Percentiles rank a stretch among this genome's conserved stretches.
Evolutionary conservation across 2,113 vertebrate genomes (phyloP).

Genomic region (Tricholaema leucomelas): DNA sequence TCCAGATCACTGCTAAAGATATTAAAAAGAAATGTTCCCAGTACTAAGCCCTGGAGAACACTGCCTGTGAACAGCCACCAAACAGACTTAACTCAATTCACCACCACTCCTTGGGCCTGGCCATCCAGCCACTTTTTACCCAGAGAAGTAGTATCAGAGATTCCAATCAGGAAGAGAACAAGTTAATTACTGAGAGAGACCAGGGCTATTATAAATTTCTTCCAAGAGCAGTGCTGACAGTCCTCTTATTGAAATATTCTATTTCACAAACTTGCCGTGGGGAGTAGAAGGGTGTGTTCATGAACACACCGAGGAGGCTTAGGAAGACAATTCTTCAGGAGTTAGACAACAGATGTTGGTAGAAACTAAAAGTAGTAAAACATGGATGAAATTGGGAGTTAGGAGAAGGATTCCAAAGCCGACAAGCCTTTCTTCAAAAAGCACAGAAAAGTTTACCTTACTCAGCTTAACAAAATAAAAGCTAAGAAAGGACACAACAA

Average conservation of each 20-base stretch:
- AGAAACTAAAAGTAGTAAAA: background rate
- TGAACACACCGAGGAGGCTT: background rate
- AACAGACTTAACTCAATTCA: no score
- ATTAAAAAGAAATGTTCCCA: no score
- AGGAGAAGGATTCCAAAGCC: background rate
- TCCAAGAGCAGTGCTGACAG: background rate
- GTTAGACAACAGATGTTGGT: background rate
- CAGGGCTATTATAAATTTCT: background rate
- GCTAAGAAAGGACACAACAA: background rate
- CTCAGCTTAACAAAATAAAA: background rate
- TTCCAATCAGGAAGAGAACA: background rate
- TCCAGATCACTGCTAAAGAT: no score
- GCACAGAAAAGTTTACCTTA: background rate
- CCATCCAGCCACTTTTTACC: no score
- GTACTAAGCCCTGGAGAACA: no score
- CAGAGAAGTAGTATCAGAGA: background rate
- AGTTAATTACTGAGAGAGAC: background rate
- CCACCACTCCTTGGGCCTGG: no score
- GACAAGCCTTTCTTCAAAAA: background rate
- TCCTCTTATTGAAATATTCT: constrained; percentile 11
- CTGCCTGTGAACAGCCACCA: no score
- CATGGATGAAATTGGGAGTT: background rate
- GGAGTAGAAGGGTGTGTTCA: background rate
- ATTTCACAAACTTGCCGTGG: background rate
- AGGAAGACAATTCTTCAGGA: background rate